These are phyloP conservation scores for Chesias legatella DNA, from an alignment of 2,888 invertebrate species.

Conservation along the genomic window DNA sequence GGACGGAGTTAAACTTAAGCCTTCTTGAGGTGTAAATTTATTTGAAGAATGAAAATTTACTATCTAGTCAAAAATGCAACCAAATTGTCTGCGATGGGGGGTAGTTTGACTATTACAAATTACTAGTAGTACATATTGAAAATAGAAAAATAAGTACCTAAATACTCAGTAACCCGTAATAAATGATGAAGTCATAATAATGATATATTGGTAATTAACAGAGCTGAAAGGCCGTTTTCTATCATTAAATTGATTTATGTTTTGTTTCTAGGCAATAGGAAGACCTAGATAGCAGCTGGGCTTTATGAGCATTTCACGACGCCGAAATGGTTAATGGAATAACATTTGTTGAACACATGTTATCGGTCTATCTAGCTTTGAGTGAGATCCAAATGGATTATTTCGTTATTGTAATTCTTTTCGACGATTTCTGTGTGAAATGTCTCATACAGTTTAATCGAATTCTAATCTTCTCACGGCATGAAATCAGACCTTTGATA, in stretches of 20 bases:
- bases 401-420: background rate
- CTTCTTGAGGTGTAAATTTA: no score
- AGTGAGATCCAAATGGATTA: background rate
- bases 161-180: background rate
- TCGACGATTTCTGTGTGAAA: no score
- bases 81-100: no score
- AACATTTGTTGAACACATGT: conserved; percentile 40
- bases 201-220: conserved; percentile 1
- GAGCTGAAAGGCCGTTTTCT: conserved; percentile 1
- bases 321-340: conserved; percentile 23
- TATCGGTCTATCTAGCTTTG: conserved; percentile 3
- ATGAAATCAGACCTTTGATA: no score
- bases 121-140: no score
- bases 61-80: no score
- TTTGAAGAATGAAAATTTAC: no score
- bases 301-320: conserved; percentile 25
- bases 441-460: background rate
- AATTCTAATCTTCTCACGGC: background rate
- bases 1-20: no score
- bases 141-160: no score
- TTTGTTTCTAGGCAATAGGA: conserved; percentile 5
- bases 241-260: conserved; percentile 20
- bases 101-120: no score
- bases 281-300: conserved; percentile 20
- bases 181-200: conserved; percentile 2